Evolutionary conservation across 2,797 vertebrate genomes (phyloP).

Genomic region (Alectoris magna): DNA sequence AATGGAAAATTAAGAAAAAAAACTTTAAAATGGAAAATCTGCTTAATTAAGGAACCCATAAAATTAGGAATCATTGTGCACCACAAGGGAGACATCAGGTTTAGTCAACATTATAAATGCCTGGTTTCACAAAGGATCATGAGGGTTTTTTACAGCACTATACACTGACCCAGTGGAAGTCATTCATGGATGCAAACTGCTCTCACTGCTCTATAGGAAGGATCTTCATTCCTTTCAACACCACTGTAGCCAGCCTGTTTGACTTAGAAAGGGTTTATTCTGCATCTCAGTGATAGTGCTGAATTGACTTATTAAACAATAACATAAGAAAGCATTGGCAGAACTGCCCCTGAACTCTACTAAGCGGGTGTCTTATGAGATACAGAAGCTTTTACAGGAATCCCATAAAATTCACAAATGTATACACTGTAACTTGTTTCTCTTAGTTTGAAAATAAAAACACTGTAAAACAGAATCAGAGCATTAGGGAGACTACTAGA

Average conservation of each 20-base stretch:
- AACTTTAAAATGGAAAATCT: neutral
- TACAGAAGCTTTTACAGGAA: neutral
- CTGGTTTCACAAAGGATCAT: conserved; percentile 32
- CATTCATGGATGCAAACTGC: neutral
- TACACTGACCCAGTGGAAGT: conserved; percentile 19
- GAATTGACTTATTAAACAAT: neutral
- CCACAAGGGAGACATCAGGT: neutral
- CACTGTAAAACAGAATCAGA: neutral
- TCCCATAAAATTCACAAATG: neutral
- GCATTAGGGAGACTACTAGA: neutral
- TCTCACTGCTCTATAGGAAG: neutral
- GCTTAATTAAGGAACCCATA: conserved; percentile 47
- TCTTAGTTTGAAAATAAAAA: neutral
- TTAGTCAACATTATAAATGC: conserved; percentile 41
- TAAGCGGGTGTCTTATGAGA: neutral
- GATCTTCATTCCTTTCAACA: neutral
- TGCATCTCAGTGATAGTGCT: neutral
- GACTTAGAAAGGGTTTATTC: neutral
- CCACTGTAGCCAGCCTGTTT: neutral
- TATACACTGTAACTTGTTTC: neutral
- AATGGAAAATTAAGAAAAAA: neutral
- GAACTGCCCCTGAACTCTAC: neutral
- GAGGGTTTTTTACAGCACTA: conserved; percentile 20
- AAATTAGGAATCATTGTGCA: conserved; percentile 37
- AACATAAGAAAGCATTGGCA: neutral